Percentiles rank a stretch among this genome's conserved stretches.
Conservation (phyloP, 1,140 invertebrate species). For the Pygmarrhopalites habei region DNA sequence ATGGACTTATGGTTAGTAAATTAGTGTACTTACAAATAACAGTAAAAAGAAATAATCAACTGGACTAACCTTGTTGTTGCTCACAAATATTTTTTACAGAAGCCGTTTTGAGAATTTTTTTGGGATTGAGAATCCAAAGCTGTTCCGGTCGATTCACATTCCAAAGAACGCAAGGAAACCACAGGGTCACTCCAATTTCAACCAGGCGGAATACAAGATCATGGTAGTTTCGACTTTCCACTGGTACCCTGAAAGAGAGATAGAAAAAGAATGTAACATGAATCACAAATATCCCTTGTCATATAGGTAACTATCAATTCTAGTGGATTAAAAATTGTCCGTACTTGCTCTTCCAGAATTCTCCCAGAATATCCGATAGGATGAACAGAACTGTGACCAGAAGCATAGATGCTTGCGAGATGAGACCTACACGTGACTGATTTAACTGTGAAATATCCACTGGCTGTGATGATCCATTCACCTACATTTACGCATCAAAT, state of each 20-base stretch:
- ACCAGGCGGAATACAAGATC: constrained; percentile 82
- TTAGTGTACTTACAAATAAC: too few species aligned
- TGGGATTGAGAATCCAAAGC: constrained; percentile 87
- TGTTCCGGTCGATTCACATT: constrained; percentile 87
- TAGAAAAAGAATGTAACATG: neutral
- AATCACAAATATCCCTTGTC: neutral
- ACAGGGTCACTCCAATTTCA: constrained; percentile 86
- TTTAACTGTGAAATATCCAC: constrained; percentile 82
- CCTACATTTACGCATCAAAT: too few species aligned
- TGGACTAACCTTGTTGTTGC: constrained; percentile 18
- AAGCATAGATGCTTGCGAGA: constrained; percentile 77
- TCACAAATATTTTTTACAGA: constrained; percentile 25
- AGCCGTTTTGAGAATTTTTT: constrained; percentile 60
- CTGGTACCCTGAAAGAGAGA: constrained; percentile 59
- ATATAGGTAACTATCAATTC: neutral
- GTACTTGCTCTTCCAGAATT: constrained; percentile 86
- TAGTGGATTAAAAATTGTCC: constrained; percentile 40
- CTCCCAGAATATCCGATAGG: constrained; percentile 77
- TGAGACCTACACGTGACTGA: constrained; percentile 76
- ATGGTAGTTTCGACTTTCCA: constrained; percentile 82
- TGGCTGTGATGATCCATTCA: constrained; percentile 36
- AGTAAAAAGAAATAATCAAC: too few species aligned
- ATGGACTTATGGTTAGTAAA: too few species aligned
- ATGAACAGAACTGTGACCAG: constrained; percentile 80
- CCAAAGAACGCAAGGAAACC: constrained; percentile 92